Evolutionary conservation across 1,140 invertebrate genomes (phyloP), one percentile per base, ranked within the genome.

Genomic region (Drosophila hydei): DNA sequence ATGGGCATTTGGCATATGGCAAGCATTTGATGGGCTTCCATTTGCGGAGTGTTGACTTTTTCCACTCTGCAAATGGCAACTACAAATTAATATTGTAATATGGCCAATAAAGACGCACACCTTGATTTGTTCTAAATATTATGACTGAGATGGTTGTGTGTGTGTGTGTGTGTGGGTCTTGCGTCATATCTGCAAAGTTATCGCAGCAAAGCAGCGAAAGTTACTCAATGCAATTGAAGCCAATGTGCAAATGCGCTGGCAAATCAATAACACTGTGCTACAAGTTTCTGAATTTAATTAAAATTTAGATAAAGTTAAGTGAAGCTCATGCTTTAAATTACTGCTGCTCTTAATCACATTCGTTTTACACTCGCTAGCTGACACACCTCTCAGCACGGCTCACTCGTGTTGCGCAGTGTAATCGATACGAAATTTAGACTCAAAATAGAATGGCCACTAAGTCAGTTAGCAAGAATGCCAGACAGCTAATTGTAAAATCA

Each of bases 381-480:
- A 16, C 38, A 42, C 38, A 42, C 38, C 16, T 14, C 27, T 1
- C 30, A 30, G 21, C 11, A 25, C 3, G n/a, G 7, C n/a, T n/a
- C 2, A n/a, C 12, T 21, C 27, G 23, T 43, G 77, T 56, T 47
- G 74, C 11, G 14, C 56, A 85, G 81, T 85, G 81, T 83, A 88
- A 88, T 88, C 83, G 78, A 88, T 88, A 88, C 83, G 84, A 88
- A 87, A 88, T 79, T 88, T 83, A 83, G 74, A 83, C 83, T 88
- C 83, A 88, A 88, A 88, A 88, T 88, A 88, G 83, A 88, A 88
- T 88, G 61, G 42, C 83, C 83, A 88, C 83, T 88, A 88, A 88
- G 83, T 88, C 83, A 88, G 83, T 88, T 88, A 88, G 83, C 84
- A 88, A 79, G 83, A 79, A 88, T 88, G 83, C 77, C 73, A 56